Base-by-base conservation (phyloP, 2,797 vertebrate species). In the Numenius phaeopus region DNA sequence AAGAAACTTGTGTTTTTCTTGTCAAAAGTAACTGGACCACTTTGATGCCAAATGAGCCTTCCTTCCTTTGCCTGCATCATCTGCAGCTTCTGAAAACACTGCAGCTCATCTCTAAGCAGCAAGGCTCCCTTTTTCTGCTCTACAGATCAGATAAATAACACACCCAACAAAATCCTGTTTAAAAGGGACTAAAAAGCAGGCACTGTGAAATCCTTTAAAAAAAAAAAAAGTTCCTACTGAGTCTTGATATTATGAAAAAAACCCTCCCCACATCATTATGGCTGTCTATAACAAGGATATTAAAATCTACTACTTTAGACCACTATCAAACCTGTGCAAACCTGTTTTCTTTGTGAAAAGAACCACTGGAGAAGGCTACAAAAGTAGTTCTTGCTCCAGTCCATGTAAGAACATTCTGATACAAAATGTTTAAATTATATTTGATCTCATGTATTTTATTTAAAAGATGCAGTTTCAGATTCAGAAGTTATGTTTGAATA, bases 101-200 rank as follows among this genome's bases (percentile, higher is more conserved):
- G 58, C 73, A 87, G 87, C 32, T 70, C 50, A 22, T 3, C 14
- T 58, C 7, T 4, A 47, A 92, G 47, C 8, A 77, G 77, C 44
- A 66, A 66, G 23, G 21, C 34, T 52, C 37, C 72, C 57, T 50
- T 73, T 39, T 78, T 37, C 44, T 69, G 49, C 30, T 42, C 22
- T 61, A 73, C 47, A 92, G 44, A 70, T 85, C 88, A 75, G 49
- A 83, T 20, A 94, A 94, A 75, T 17, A 96, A 77, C 26, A 73
- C 39, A 44, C 44, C 61, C 47, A 65, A 49, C 34, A 72, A 70
- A 93, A 49, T 11, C 10, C 30, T 47, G 32, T 19, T 83, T 84
- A 47, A 61, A 90, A 46, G 17, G 16, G 55, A 61, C 59, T 40
- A 47, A 47, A 81, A 83, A n/a, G 57, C 15, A 88, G 34, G 29